These are phyloP conservation scores for Synergus itoensis DNA, from an alignment of 2,888 invertebrate genomes.

Conservation along the genomic window DNA sequence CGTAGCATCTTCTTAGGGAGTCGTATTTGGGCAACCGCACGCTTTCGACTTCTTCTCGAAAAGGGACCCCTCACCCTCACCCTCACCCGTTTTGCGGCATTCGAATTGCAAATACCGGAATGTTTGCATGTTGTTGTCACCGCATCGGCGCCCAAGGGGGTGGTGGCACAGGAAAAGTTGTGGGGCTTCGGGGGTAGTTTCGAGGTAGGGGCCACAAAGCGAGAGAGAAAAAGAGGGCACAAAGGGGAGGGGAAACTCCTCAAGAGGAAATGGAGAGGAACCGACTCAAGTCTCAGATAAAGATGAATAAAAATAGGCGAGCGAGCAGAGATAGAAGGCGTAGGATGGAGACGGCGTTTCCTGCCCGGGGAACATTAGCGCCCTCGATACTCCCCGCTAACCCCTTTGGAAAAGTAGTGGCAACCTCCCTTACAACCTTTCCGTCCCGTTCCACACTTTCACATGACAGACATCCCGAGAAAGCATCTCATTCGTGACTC, in stretches of 20 bases:
- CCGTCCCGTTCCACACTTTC: slow-evolving; percentile 50
- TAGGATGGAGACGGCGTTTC: slow-evolving; percentile 77
- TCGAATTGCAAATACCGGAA: slow-evolving; percentile 78
- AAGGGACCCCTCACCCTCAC: slow-evolving; percentile 62
- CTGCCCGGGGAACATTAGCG: slow-evolving; percentile 78
- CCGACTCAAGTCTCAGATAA: slow-evolving; percentile 78
- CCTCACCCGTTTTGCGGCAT: slow-evolving; percentile 72
- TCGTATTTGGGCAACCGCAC: slow-evolving; percentile 55
- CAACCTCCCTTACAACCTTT: slow-evolving; percentile 42
- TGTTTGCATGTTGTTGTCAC: slow-evolving; percentile 78
- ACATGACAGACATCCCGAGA: slow-evolving; percentile 62
- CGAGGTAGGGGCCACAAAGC: slow-evolving; percentile 42
- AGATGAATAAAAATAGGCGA: slow-evolving; percentile 78
- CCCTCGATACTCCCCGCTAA: slow-evolving; percentile 72
- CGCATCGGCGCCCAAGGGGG: slow-evolving; percentile 71
- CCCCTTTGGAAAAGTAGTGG: slow-evolving; percentile 52
- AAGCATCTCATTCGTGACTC: slow-evolving; percentile 35
- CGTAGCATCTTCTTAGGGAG: slow-evolving; percentile 44
- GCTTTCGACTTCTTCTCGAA: slow-evolving; percentile 49
- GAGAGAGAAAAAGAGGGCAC: slow-evolving; percentile 55
- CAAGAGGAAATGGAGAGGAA: slow-evolving; percentile 78
- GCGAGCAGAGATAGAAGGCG: slow-evolving; percentile 72
- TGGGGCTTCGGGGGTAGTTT: slow-evolving; percentile 40
- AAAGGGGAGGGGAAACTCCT: slow-evolving; percentile 67
- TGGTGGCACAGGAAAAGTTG: slow-evolving; percentile 52